Percentiles rank a stretch among this genome's conserved stretches.
Evolutionary conservation across 2,888 invertebrate genomes (phyloP).

Genomic region (Tuberolachnus salignus): DNA sequence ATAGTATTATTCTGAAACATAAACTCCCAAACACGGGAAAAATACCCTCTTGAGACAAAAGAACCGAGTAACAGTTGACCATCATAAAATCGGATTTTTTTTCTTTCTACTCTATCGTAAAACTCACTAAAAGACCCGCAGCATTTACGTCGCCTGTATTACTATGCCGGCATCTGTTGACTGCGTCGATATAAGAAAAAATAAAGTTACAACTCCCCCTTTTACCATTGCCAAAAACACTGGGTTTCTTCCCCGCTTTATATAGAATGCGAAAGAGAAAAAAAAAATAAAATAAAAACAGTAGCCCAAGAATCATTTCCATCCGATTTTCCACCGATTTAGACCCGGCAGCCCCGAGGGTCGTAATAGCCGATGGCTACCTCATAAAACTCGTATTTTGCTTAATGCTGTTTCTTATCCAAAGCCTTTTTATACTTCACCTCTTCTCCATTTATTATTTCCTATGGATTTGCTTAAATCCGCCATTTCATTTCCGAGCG

Average conservation of each 20-base stretch:
- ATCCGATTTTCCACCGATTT: slow-evolving; percentile 54
- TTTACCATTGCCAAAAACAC: slow-evolving; percentile 47
- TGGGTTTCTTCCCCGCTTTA: slow-evolving; percentile 7
- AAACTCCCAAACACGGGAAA: neutral
- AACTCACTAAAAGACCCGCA: slow-evolving; percentile 48
- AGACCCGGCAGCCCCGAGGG: slow-evolving; percentile 40
- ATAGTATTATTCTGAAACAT: slow-evolving; percentile 1
- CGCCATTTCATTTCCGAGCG: slow-evolving; percentile 39
- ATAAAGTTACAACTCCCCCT: slow-evolving; percentile 42
- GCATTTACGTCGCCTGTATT: slow-evolving; percentile 48
- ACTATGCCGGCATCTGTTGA: slow-evolving; percentile 50
- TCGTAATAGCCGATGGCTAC: slow-evolving; percentile 56
- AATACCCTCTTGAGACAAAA: slow-evolving; percentile 42
- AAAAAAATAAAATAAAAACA: slow-evolving; percentile 9
- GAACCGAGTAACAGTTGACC: slow-evolving; percentile 47
- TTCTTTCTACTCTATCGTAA: slow-evolving; percentile 37
- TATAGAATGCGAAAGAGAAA: slow-evolving; percentile 15
- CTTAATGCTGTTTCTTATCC: slow-evolving; percentile 55
- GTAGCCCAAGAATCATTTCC: slow-evolving; percentile 45
- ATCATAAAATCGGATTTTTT: slow-evolving; percentile 46
- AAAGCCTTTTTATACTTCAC: slow-evolving; percentile 24
- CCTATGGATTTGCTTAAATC: slow-evolving; percentile 49
- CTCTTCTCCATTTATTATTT: slow-evolving; percentile 27
- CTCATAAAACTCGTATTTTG: slow-evolving; percentile 56
- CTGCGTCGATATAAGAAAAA: slow-evolving; percentile 51